Evolutionary conservation across 2,888 invertebrate species (phyloP).

Genomic region (Spisula solida): DNA sequence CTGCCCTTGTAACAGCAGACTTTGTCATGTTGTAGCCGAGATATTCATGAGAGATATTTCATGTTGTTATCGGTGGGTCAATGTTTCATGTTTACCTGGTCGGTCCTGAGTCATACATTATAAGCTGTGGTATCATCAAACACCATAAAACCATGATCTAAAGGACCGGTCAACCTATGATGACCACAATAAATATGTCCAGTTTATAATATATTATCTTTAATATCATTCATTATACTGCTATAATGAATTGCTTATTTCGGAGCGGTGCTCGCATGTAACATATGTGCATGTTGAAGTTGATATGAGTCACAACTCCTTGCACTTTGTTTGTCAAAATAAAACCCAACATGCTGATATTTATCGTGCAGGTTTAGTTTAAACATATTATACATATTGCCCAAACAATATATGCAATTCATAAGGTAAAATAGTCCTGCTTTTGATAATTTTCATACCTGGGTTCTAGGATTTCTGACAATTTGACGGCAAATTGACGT

Average conservation of each 20-base stretch:
- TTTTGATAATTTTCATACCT: not conserved
- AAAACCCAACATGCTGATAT: no score
- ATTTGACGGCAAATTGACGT: no score
- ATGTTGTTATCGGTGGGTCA: not conserved
- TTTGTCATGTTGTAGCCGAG: no score
- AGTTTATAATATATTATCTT: constrained; percentile 10
- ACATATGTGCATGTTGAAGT: no score
- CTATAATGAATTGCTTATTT: not conserved
- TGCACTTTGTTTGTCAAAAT: no score
- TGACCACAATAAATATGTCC: constrained; percentile 24
- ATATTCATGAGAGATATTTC: not conserved
- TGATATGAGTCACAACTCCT: not conserved
- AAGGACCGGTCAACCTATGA: not conserved
- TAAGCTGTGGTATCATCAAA: not conserved
- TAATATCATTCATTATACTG: not conserved
- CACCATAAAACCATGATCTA: not conserved
- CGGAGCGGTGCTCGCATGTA: no score
- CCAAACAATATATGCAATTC: no score
- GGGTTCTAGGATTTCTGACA: no score
- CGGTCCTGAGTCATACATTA: not conserved
- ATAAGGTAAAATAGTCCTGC: not conserved
- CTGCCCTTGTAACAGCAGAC: not conserved
- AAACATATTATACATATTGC: no score
- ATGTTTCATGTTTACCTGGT: not conserved
- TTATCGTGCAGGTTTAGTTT: no score